Percentiles rank a stretch among this genome's conserved stretches.
phyloP scores from a whole-genome alignment of 2,797 vertebrate genomes.

The Hypotaenidia okinawae region DNA sequence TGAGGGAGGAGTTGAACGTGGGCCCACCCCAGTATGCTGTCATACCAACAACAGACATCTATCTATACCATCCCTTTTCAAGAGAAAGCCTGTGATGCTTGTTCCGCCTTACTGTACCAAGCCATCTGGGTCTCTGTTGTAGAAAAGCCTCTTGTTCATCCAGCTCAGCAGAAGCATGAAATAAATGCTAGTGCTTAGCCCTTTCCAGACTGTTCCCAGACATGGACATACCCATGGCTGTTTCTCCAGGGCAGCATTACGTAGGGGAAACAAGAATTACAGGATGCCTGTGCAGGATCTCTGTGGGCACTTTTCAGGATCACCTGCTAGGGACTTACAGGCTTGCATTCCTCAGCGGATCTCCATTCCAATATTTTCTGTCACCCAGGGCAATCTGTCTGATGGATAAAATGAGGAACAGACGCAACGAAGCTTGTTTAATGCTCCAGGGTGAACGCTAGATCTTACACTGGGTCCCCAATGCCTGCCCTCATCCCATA shows the following conservation, averaged over 20 bases:
- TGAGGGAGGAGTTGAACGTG: not conserved
- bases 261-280: not conserved
- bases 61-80: not conserved
- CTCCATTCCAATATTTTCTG: constrained; percentile 10
- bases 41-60: not conserved
- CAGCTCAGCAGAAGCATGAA: not conserved
- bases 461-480: not conserved
- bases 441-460: not conserved
- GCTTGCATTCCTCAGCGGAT: constrained; percentile 30
- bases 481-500: not conserved
- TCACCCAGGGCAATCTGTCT: not conserved
- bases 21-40: not conserved
- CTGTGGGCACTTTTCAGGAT: not conserved
- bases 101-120: not conserved
- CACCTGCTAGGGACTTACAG: not conserved
- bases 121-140: not conserved
- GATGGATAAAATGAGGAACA: not conserved
- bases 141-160: not conserved
- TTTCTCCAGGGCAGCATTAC: not conserved
- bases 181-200: not conserved
- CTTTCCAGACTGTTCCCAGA: not conserved
- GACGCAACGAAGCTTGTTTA: not conserved
- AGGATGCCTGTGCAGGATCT: not conserved
- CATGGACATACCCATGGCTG: not conserved
- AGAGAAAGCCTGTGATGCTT: not conserved